phyloP scores from a whole-genome alignment of 92 coral and sea anemone species.

The Chrysogorgia sp. region DNA sequence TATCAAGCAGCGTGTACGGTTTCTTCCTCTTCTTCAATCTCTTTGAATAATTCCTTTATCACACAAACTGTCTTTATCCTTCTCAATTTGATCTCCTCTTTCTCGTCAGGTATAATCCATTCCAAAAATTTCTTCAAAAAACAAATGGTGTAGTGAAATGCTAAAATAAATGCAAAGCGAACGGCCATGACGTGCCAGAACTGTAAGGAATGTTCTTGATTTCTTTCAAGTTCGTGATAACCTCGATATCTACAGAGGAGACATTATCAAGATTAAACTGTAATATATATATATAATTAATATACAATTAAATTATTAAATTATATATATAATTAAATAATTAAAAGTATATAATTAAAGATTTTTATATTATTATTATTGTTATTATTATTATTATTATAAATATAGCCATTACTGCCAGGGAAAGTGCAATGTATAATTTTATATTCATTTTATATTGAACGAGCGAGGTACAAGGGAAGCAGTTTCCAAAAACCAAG shows the following conservation, averaged over 20 bases:
- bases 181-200: slow-evolving; percentile 89
- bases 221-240: slow-evolving; percentile 62
- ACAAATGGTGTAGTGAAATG: slow-evolving; percentile 76
- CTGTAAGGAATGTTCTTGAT: slow-evolving; percentile 61
- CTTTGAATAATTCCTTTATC: slow-evolving; percentile 16
- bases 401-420: no score
- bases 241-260: slow-evolving; percentile 68
- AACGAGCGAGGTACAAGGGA: no score
- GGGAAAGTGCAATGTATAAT: no score
- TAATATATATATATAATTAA: not conserved
- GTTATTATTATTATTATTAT: no score
- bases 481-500: no score
- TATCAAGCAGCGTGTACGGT: slow-evolving; percentile 3
- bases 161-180: slow-evolving; percentile 85
- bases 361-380: no score
- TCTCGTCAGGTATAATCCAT: slow-evolving; percentile 79
- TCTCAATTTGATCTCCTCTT: slow-evolving; percentile 63
- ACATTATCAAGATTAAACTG: not conserved
- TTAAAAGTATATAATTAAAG: no score
- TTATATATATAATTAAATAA: no score
- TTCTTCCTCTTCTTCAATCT: not conserved
- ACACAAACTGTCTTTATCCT: slow-evolving; percentile 10
- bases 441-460: no score
- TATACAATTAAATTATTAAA: no score
- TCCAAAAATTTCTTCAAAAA: slow-evolving; percentile 68